Evolutionary conservation across 2,888 invertebrate species (phyloP), one percentile per base, ranked within the genome.

Genomic region (Tholera decimalis): DNA sequence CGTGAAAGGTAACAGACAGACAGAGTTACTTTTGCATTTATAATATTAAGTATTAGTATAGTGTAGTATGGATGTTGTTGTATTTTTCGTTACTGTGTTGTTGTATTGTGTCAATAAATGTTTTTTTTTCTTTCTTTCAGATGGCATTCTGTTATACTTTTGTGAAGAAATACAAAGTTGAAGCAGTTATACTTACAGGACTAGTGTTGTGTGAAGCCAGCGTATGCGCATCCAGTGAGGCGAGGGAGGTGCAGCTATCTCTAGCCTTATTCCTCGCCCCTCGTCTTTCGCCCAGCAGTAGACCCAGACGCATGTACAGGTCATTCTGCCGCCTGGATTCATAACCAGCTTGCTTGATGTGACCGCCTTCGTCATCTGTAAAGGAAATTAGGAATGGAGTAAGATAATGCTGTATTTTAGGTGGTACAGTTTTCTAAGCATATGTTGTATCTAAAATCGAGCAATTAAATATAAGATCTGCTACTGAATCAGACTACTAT

Each of bases 131-230:
- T n/a, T n/a, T n/a, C n/a, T n/a, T n/a, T n/a, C n/a, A n/a, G n/a
- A n/a, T n/a, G n/a, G n/a, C n/a, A n/a, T n/a, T n/a, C n/a, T n/a
- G n/a, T n/a, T n/a, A n/a, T n/a, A n/a, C n/a, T n/a, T n/a, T n/a
- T n/a, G n/a, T n/a, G n/a, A n/a, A n/a, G n/a, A n/a, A n/a, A n/a
- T n/a, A n/a, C n/a, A n/a, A n/a, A n/a, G n/a, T n/a, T n/a, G n/a
- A n/a, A n/a, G n/a, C n/a, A n/a, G n/a, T n/a, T 2, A 1, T 53
- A 87, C 91, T 87, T 83, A 96, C 97, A 58, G 98, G 98, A 88
- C 98, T 98, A 39, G 98, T 98, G 84, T 98, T 98, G 63, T 97
- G 97, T 28, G 98, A 97, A 54, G 97, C 97, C 56, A 98, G 95
- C 0, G 97, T 97, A 75, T 97, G 97, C 0, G 96, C 96, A 68